Conservation (phyloP, 2,888 invertebrate species). For the Ischnura elegans region DNA sequence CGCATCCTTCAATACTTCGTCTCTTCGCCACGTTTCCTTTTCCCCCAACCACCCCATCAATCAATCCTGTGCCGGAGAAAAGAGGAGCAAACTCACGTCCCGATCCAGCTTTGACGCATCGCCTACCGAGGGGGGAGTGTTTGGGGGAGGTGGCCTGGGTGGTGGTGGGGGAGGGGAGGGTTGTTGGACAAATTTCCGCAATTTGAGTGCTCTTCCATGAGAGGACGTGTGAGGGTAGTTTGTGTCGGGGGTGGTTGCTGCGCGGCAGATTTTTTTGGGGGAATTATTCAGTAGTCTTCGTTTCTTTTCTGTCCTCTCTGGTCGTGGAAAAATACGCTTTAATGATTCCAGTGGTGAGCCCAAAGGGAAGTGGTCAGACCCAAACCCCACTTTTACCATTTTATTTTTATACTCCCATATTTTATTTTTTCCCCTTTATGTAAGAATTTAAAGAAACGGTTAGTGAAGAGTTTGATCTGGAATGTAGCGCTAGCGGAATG, state of each 20-base stretch:
- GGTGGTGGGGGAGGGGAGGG: neutral
- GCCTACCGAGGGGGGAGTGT: neutral
- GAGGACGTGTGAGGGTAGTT: neutral
- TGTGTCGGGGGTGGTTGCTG: neutral
- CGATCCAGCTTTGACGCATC: constrained; percentile 38
- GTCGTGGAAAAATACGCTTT: neutral
- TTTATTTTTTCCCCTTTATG: too few relatives aligned
- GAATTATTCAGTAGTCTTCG: neutral
- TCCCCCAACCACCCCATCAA: neutral
- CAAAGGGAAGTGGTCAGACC: too few relatives aligned
- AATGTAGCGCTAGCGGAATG: too few relatives aligned
- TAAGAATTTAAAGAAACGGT: too few relatives aligned
- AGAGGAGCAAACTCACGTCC: constrained; percentile 20
- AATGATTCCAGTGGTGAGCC: too few relatives aligned
- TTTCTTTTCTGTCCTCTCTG: neutral
- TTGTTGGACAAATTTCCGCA: constrained; percentile 47
- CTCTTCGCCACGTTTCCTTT: neutral
- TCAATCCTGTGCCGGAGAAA: neutral
- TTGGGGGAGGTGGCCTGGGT: neutral
- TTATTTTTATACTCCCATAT: neutral
- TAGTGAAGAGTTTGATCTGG: too few relatives aligned
- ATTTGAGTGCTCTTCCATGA: constrained; percentile 22
- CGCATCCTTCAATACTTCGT: constrained; percentile 38
- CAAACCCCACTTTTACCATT: too few relatives aligned
- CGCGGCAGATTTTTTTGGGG: neutral